Evolutionary conservation across 30 jellyfish, hydroid and myxozoan genomes (phyloP), one percentile per base, ranked within the genome.

Genomic region (Catostylus mosaicus): DNA sequence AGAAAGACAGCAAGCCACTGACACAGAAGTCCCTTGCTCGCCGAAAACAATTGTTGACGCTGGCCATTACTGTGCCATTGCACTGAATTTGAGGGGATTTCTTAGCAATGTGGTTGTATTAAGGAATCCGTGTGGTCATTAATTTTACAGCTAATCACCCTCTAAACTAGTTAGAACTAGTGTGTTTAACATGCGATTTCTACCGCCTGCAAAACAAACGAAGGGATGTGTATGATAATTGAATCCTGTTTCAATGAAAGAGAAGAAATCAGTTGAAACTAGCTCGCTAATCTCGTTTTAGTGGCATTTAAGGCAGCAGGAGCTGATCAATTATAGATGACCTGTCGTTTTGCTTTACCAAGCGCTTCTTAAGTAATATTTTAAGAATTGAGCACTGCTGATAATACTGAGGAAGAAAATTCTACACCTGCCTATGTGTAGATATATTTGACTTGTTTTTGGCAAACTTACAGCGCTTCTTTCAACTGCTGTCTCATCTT

Each of bases 151-250:
- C 67, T 81, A 32, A 81, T 66, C 91, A 36, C 38, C 35, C 57
- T 72, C 38, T 67, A 65, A 35, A 34, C 84, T 73, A 30, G 91
- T 60, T 81, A 75, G 77, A 66, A 79, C 84, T 50, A 46, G 91
- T 59, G 75, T 68, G 91, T 81, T 81, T 68, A 47, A 22, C 32
- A 78, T 46, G 45, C 72, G 91, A 69, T 81, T 73, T 81, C 52
- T 57, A 67, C 91, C 84, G 84, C 85, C 72, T 68, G 75, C 78
- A 81, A 81, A 67, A 52, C 80, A 81, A 81, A 68, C 84, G 65
- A 68, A 29, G 24, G 60, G 77, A 35, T 27, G 62, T 66, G 82
- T 38, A 61, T 30, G 59, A 33, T 81, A 69, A 81, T 50, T 34
- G 83, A 81, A 63, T 67, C 72, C 80, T 82, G 73, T 66, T 81